Conservation (phyloP, 2,797 vertebrate species). For the Acanthurus leucopareius region DNA sequence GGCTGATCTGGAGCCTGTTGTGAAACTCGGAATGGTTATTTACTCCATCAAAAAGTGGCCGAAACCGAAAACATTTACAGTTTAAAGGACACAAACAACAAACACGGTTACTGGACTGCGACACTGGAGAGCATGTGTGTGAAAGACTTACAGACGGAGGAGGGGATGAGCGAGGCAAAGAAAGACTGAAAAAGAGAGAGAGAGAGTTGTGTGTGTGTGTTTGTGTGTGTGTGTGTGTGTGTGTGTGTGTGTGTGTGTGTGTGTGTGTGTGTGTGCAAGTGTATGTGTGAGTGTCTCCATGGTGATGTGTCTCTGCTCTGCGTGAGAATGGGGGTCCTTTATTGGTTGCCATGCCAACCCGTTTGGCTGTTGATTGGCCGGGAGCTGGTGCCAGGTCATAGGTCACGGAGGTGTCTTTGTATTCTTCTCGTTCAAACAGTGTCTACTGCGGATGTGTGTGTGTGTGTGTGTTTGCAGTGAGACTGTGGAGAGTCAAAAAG, state of each 20-base stretch:
- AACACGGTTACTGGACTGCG: constrained; percentile 18
- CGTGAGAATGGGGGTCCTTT: constrained; percentile 83
- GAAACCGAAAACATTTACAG: constrained; percentile 12
- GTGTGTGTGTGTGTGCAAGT: constrained; percentile 66
- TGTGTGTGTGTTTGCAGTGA: constrained; percentile 17
- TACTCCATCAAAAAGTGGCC: constrained; percentile 11
- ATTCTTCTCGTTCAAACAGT: constrained; percentile 55
- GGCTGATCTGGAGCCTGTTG: constrained; percentile 9
- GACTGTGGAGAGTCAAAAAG: constrained; percentile 5
- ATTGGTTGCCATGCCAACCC: constrained; percentile 79
- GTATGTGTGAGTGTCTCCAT: constrained; percentile 79
- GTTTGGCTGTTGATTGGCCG: constrained; percentile 69
- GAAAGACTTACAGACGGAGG: constrained; percentile 55
- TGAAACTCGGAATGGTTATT: constrained; percentile 7
- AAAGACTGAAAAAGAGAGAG: constrained; percentile 45
- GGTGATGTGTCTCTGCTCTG: constrained; percentile 83
- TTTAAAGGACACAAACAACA: constrained; percentile 10
- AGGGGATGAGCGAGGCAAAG: constrained; percentile 48
- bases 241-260: constrained; percentile 66
- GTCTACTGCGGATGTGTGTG: constrained; percentile 37
- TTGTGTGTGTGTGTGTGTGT: constrained; percentile 66
- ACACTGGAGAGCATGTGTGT: constrained; percentile 2
- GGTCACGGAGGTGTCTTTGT: constrained; percentile 80
- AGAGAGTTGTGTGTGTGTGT: constrained; percentile 43
- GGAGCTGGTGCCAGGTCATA: constrained; percentile 81